These are phyloP conservation scores for Acanthis flammea DNA, from an alignment of 2,797 vertebrate genomes.

Conservation along the genomic window DNA sequence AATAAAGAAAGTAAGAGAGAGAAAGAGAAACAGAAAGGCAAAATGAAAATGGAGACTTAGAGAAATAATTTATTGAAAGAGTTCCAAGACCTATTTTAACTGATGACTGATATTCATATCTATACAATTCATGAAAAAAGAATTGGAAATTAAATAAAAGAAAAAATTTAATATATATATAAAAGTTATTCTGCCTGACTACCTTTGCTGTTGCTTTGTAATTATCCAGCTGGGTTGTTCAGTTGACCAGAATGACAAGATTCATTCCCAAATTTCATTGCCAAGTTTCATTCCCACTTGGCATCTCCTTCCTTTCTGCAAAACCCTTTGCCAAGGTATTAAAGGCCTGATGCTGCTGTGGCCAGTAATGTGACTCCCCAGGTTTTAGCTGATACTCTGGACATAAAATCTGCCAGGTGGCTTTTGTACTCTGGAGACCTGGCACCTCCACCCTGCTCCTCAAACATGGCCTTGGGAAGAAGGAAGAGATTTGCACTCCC, in stretches of 20 bases:
- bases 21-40: background rate
- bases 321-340: background rate
- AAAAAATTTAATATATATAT: constrained; percentile 36
- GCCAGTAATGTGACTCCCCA: background rate
- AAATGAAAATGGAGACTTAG: background rate
- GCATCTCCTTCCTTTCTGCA: background rate
- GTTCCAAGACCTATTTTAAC: constrained; percentile 21
- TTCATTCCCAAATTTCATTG: background rate
- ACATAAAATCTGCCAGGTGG: background rate
- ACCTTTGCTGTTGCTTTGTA: background rate
- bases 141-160: constrained; percentile 40
- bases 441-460: background rate
- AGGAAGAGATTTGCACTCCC: background rate
- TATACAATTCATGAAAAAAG: constrained; percentile 3
- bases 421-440: background rate
- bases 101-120: constrained; percentile 47
- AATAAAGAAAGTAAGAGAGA: fast-evolving
- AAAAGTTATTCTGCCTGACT: background rate
- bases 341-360: background rate
- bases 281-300: background rate
- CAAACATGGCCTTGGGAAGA: background rate
- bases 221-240: background rate
- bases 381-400: background rate
- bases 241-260: background rate
- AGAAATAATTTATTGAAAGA: constrained; percentile 40